Base-by-base conservation (phyloP, 1,140 invertebrate species). In the Heliconius melpomene region DNA sequence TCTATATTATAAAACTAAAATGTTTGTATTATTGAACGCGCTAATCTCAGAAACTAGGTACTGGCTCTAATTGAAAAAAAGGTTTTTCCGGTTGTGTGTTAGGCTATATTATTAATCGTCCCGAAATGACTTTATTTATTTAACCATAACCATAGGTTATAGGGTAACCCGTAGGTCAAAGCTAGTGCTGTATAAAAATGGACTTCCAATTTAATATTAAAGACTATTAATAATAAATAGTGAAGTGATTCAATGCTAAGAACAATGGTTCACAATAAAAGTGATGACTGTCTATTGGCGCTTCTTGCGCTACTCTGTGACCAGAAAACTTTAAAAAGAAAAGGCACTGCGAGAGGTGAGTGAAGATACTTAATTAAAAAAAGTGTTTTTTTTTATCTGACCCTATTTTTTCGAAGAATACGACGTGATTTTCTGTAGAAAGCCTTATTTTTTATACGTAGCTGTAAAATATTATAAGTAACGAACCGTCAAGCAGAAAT, bases 231-330 rank as follows among this genome's bases (percentile, higher is more conserved):
- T 13, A 46, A 52, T 52, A 52, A 52, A 52, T 57, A 23, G 54
- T 60, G 54, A 66, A 66, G 60, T 66, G 26, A 66, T 29, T 13
- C 16, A 29, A 66, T 66, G 13, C 11, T 57, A 66, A 2, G n/a
- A 57, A 89, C 75, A 83, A 92, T 92, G 90, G 89, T 92, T 52
- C 85, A 82, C 26, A 86, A 82, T n/a, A 87, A 86, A 79, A 85
- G 89, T 52, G 79, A 83, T 73, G 91, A 93, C 74, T 93, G 91
- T 82, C 82, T 93, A 38, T 70, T 91, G 7, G 87, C 89, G 80
- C 80, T 91, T 54, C 85, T 93, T 16, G 79, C 86, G 73, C 66
- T 91, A 29, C 80, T 93, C 36, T 93, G 89, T 79, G 87, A 90
- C 50, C 87, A 90, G 83, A 85, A 83, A 54, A 78, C 84, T 74